phyloP scores from a whole-genome alignment of 2,113 vertebrate genomes.

The Coturnix japonica region DNA sequence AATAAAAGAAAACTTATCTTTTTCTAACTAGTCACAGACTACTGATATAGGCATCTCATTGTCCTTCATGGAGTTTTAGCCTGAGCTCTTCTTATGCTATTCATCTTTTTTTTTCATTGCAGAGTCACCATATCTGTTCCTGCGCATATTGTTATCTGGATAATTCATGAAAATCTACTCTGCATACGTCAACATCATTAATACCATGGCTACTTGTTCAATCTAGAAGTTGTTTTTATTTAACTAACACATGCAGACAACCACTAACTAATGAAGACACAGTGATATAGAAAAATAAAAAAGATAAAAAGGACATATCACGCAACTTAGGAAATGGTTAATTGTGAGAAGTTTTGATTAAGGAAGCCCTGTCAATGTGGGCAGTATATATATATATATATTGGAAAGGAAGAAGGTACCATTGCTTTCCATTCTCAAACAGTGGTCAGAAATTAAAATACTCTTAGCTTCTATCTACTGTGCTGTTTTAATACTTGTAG shows the following conservation, averaged over 20 bases:
- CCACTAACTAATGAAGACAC: not conserved
- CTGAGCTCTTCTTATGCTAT: not conserved
- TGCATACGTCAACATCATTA: not conserved
- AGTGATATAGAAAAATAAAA: not conserved
- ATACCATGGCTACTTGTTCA: not conserved
- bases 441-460: not conserved
- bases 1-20: not conserved
- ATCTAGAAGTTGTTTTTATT: not conserved
- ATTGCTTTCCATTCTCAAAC: not conserved
- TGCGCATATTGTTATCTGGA: not conserved
- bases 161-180: not conserved
- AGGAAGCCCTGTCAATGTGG: fast-evolving
- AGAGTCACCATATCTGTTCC: not conserved
- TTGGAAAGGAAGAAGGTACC: not conserved
- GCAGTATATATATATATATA: no score
- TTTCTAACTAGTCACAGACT: not conserved
- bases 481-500: not conserved
- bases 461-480: not conserved
- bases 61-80: not conserved
- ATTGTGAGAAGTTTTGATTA: not conserved
- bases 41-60: not conserved
- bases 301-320: not conserved
- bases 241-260: not conserved
- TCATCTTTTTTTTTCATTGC: not conserved
- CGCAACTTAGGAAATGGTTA: not conserved